Percentiles rank a stretch among this genome's conserved stretches.
These are phyloP conservation scores for Torymus aiolomorphi DNA, from an alignment of 2,888 invertebrate genomes.

Conservation along the genomic window DNA sequence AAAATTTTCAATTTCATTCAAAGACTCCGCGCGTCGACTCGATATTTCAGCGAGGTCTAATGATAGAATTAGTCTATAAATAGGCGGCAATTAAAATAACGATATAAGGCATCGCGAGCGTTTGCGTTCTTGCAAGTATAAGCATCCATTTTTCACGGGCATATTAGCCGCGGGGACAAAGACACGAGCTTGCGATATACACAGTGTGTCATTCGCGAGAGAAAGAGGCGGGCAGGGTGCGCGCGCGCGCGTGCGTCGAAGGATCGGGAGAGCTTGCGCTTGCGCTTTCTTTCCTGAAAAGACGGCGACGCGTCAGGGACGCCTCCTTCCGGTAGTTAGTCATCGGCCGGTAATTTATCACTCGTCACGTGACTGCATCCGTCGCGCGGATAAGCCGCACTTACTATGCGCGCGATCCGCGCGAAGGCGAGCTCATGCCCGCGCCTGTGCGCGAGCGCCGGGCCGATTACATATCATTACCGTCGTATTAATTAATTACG, in stretches of 20 bases:
- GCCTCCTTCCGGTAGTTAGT: slow-evolving; percentile 71
- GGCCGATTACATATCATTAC: slow-evolving; percentile 72
- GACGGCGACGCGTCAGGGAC: slow-evolving; percentile 62
- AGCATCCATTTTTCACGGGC: neutral
- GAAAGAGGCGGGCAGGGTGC: slow-evolving; percentile 14
- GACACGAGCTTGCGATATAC: too few relatives aligned
- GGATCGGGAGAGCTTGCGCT: slow-evolving; percentile 56
- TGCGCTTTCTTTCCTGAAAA: slow-evolving; percentile 61
- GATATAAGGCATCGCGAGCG: too few relatives aligned
- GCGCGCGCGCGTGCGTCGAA: slow-evolving; percentile 50
- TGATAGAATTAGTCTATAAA: neutral
- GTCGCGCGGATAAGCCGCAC: slow-evolving; percentile 65
- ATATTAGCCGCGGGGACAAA: too few relatives aligned
- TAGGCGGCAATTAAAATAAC: neutral
- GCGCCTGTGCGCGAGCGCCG: slow-evolving; percentile 51
- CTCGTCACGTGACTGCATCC: slow-evolving; percentile 66
- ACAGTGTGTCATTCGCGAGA: neutral
- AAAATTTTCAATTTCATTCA: too few relatives aligned
- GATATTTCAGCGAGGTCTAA: too few relatives aligned
- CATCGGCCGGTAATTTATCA: slow-evolving; percentile 72
- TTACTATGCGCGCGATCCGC: slow-evolving; percentile 68
- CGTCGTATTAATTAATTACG: slow-evolving; percentile 70
- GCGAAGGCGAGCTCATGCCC: slow-evolving; percentile 51
- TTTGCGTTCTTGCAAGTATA: neutral
- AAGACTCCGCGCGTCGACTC: too few relatives aligned